A percentile compares a stretch with the other conserved stretches of the same genome.
phyloP scores from a whole-genome alignment of 2,888 invertebrate species.

The Acronicta leporina region DNA sequence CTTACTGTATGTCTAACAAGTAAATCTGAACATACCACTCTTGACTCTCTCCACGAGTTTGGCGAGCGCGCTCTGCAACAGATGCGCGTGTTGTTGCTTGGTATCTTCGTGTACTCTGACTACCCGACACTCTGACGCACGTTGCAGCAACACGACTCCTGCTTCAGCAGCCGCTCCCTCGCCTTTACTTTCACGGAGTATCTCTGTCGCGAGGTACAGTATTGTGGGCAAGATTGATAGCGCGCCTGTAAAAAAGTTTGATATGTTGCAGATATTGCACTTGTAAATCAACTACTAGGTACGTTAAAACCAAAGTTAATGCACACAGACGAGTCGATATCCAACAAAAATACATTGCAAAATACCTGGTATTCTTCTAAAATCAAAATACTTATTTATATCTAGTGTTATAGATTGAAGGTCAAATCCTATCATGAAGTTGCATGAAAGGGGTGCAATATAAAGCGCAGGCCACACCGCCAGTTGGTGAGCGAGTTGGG shows the following conservation, averaged over 20 bases:
- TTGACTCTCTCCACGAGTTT: constrained; percentile 97
- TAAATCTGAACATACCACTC: constrained; percentile 86
- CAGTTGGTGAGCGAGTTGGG: no score
- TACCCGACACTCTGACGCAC: constrained; percentile 93
- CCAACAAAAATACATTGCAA: no score
- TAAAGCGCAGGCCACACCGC: no score
- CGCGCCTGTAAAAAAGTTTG: constrained; percentile 89
- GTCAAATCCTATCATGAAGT: no score
- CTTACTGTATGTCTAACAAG: background rate
- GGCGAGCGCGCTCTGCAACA: constrained; percentile 96
- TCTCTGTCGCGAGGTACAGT: constrained; percentile 96
- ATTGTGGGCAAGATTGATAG: constrained; percentile 96
- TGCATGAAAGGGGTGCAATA: no score
- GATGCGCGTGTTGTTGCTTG: constrained; percentile 92
- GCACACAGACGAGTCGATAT: no score
- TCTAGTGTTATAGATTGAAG: no score
- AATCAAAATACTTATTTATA: no score
- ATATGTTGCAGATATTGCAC: no score
- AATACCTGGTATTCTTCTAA: no score
- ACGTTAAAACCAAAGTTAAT: no score
- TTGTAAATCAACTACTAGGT: no score
- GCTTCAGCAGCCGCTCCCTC: constrained; percentile 90
- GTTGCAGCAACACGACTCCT: constrained; percentile 92
- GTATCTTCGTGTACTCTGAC: constrained; percentile 91
- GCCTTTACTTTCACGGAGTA: constrained; percentile 95